Percentiles rank a stretch among this genome's conserved stretches.
Evolutionary conservation across 2,797 vertebrate species (phyloP).

Genomic region (Anguilla pacifica): DNA sequence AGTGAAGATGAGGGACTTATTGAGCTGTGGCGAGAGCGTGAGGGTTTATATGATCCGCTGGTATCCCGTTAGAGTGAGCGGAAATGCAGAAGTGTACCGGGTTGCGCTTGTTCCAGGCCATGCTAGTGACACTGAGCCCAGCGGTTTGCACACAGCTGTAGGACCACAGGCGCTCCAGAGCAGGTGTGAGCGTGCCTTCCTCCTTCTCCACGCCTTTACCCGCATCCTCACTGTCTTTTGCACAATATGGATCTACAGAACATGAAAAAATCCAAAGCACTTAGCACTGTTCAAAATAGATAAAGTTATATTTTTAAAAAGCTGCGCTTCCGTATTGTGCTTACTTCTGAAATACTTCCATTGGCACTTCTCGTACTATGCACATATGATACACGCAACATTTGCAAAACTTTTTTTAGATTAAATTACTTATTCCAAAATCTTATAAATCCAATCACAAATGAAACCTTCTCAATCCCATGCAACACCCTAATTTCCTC

Average conservation of each 20-base stretch:
- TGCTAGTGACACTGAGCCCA: constrained; percentile 76
- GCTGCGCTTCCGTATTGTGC: background rate
- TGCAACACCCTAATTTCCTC: too few species aligned
- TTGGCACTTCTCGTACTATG: background rate
- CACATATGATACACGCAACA: background rate
- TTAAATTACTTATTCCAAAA: background rate
- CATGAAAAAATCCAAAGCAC: constrained; percentile 17
- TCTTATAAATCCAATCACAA: too few species aligned
- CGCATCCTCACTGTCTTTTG: constrained; percentile 18
- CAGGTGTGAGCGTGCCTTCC: constrained; percentile 51
- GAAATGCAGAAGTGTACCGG: constrained; percentile 64
- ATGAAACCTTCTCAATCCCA: too few species aligned
- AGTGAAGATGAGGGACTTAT: background rate
- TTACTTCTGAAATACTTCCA: background rate
- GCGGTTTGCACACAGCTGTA: constrained; percentile 79
- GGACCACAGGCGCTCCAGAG: constrained; percentile 79
- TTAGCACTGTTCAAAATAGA: background rate
- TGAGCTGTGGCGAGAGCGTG: background rate
- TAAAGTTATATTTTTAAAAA: background rate
- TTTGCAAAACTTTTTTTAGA: background rate
- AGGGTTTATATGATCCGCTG: background rate
- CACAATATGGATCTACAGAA: constrained; percentile 53
- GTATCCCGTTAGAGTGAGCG: background rate
- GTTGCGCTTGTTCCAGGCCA: constrained; percentile 86
- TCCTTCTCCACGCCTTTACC: constrained; percentile 44